These are phyloP conservation scores for Noctuana brunneofusca DNA, from an alignment of 2,888 invertebrate species.

Conservation along the genomic window DNA sequence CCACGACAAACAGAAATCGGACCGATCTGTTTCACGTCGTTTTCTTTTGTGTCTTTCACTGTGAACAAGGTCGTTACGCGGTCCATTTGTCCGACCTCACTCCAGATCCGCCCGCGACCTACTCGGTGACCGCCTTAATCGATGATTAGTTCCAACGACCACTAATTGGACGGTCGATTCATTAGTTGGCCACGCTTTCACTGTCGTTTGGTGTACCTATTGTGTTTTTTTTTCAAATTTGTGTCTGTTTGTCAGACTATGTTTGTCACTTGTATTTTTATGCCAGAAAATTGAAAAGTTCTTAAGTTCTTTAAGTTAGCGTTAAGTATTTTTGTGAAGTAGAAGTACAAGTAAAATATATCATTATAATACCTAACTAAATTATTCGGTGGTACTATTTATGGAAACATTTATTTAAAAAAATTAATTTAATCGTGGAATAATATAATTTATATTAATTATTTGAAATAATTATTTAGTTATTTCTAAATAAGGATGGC, in stretches of 20 bases:
- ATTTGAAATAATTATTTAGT: background rate
- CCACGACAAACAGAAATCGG: conserved; percentile 29
- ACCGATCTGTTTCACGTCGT: conserved; percentile 26
- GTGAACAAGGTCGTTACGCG: conserved; percentile 31
- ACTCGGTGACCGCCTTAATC: conserved; percentile 27
- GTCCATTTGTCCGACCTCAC: conserved; percentile 39
- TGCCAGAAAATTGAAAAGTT: too few species aligned
- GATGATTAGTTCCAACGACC: conserved; percentile 28
- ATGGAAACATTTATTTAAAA: too few species aligned
- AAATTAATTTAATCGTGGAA: too few species aligned
- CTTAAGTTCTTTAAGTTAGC: too few species aligned
- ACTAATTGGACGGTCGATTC: conserved; percentile 28
- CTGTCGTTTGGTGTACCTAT: conserved; percentile 38
- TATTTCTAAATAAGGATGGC: background rate
- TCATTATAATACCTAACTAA: too few species aligned
- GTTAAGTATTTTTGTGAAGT: too few species aligned
- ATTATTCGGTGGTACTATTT: too few species aligned
- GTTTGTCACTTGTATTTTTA: background rate
- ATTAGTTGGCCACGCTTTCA: conserved; percentile 52
- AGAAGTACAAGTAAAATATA: too few species aligned
- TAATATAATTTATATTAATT: background rate
- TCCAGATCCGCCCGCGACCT: conserved; percentile 33
- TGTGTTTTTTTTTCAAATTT: background rate
- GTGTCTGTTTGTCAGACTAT: background rate
- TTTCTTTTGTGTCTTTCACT: conserved; percentile 33